Percentiles rank a stretch among this genome's conserved stretches.
These are phyloP conservation scores for Drosophila helvetica DNA, from an alignment of 2,888 invertebrate species.

Conservation along the genomic window DNA sequence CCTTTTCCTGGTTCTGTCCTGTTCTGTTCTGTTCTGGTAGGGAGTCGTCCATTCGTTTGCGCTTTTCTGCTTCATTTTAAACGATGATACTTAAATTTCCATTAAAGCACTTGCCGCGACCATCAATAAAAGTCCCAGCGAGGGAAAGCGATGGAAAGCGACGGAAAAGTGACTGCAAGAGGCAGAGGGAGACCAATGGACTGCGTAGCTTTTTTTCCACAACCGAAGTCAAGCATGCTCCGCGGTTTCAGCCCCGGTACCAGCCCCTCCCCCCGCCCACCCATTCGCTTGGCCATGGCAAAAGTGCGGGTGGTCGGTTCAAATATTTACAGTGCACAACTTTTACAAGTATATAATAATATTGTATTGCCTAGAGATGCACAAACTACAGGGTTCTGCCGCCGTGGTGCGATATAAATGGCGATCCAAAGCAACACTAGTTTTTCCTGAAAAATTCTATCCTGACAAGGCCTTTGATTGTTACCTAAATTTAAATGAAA, in stretches of 20 bases:
- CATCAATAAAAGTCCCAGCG: slow-evolving; percentile 67
- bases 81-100: slow-evolving; percentile 80
- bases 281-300: slow-evolving; percentile 12
- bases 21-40: background rate
- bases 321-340: slow-evolving; percentile 72
- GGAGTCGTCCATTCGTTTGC: slow-evolving; percentile 44
- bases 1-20: slow-evolving; percentile 11
- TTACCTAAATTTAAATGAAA: slow-evolving; percentile 5
- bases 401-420: slow-evolving; percentile 3
- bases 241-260: slow-evolving; percentile 49
- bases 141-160: slow-evolving; percentile 2
- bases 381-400: slow-evolving; percentile 17
- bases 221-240: slow-evolving; percentile 66
- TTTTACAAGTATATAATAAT: slow-evolving; percentile 53
- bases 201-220: slow-evolving; percentile 51
- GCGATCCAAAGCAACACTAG: background rate
- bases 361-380: slow-evolving; percentile 41
- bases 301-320: slow-evolving; percentile 24
- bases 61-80: slow-evolving; percentile 76
- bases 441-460: too few relatives aligned
- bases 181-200: slow-evolving; percentile 12
- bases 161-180: background rate
- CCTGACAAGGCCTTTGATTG: background rate
- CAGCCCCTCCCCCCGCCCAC: slow-evolving; percentile 2
- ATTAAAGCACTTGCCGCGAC: slow-evolving; percentile 76